These are phyloP conservation scores for Temnothorax nylanderi DNA, from an alignment of 1,140 invertebrate species.

Conservation along the genomic window DNA sequence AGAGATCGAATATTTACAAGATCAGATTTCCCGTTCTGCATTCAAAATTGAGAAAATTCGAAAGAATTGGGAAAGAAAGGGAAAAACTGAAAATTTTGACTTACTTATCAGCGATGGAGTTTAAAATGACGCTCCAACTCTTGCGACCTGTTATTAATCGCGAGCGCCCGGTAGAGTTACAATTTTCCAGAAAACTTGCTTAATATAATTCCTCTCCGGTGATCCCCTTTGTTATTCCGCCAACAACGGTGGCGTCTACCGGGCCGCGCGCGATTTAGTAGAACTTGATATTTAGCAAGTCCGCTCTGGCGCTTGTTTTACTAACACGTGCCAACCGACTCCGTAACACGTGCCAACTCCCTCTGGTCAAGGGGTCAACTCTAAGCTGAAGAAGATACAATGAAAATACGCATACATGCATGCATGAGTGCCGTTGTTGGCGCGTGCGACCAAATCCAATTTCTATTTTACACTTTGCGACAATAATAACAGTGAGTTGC, in stretches of 20 bases:
- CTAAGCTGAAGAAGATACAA: constrained; percentile 45
- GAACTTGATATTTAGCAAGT: constrained; percentile 71
- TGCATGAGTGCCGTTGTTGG: neutral
- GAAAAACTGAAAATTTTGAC: neutral
- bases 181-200: constrained; percentile 38
- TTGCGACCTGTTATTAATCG: neutral
- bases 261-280: constrained; percentile 32
- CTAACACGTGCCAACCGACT: constrained; percentile 68
- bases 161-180: neutral
- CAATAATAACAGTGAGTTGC: neutral
- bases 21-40: neutral
- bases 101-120: neutral
- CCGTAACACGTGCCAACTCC: constrained; percentile 66
- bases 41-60: neutral
- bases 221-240: constrained; percentile 44
- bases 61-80: neutral
- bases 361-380: constrained; percentile 67
- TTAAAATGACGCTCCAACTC: neutral
- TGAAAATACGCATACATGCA: constrained; percentile 20
- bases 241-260: constrained; percentile 21
- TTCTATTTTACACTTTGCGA: constrained; percentile 11
- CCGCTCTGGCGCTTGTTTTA: constrained; percentile 57
- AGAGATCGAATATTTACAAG: constrained; percentile 2
- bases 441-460: neutral
- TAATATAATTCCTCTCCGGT: constrained; percentile 24